Conservation (phyloP, 2,113 vertebrate genomes). For the Hydrochoerus hydrochaeris region DNA sequence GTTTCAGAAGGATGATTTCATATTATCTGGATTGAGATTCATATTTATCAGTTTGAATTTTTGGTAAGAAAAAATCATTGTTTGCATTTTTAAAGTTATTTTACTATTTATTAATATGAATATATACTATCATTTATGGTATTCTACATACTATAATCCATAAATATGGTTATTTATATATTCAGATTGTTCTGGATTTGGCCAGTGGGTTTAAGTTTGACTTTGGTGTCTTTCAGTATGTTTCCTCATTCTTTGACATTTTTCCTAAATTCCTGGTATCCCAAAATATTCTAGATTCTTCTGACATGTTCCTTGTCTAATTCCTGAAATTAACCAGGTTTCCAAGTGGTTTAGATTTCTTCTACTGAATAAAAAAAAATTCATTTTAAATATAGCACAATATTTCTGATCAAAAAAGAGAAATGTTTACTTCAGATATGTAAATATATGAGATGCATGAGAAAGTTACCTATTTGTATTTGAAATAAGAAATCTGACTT, state of each 20-base stretch:
- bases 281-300: background rate
- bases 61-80: background rate
- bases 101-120: background rate
- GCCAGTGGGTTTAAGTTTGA: background rate
- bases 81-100: background rate
- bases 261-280: background rate
- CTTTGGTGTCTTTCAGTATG: background rate
- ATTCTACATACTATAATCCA: background rate
- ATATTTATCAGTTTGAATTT: conserved; percentile 8
- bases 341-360: background rate
- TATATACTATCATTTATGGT: background rate
- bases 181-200: background rate
- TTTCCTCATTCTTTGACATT: background rate
- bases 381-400: background rate
- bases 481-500: conserved; percentile 13
- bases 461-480: background rate
- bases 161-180: background rate
- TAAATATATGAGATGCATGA: background rate
- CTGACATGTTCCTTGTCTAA: background rate
- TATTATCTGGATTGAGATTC: background rate
- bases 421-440: background rate
- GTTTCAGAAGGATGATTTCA: background rate
- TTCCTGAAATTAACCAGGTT: background rate
- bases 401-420: background rate
- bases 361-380: background rate